Conservation (phyloP, 1,140 invertebrate species). For the Microplitis demolitor region DNA sequence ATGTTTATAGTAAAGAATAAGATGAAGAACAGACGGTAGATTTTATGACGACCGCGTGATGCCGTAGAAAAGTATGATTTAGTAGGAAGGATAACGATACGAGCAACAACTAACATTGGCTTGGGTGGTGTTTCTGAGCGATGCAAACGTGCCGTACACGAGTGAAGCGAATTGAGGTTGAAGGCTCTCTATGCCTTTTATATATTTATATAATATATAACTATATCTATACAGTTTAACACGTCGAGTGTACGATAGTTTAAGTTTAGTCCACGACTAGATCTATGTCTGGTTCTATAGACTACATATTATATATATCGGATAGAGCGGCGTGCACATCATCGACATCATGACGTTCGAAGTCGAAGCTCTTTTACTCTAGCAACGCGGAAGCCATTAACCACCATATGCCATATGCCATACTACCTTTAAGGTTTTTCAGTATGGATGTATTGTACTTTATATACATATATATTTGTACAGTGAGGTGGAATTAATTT, state of each 20-base stretch:
- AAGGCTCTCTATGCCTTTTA: not conserved
- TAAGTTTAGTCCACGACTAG: too few species aligned
- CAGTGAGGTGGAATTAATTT: too few species aligned
- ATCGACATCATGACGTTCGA: slow-evolving; percentile 22
- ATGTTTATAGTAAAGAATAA: too few species aligned
- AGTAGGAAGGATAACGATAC: slow-evolving; percentile 20
- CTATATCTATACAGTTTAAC: too few species aligned
- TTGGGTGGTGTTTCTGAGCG: not conserved
- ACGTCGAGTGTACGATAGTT: not conserved
- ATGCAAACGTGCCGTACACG: not conserved
- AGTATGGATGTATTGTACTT: not conserved
- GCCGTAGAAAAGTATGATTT: slow-evolving; percentile 21
- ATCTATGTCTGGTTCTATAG: not conserved
- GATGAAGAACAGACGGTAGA: not conserved
- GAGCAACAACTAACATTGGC: slow-evolving; percentile 8
- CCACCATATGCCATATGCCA: slow-evolving; percentile 30
- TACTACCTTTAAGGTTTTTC: not conserved
- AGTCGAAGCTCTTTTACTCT: not conserved
- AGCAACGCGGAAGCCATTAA: slow-evolving; percentile 37
- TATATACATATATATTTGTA: not conserved
- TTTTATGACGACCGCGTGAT: slow-evolving; percentile 12
- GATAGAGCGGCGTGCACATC: slow-evolving; percentile 16
- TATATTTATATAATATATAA: too few species aligned
- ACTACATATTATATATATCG: not conserved
- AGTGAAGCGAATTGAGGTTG: slow-evolving; percentile 19